A percentile compares a stretch with the other conserved stretches of the same genome.
phyloP scores from a whole-genome alignment of 2,113 vertebrate genomes.

The Lethenteron reissneri region DNA sequence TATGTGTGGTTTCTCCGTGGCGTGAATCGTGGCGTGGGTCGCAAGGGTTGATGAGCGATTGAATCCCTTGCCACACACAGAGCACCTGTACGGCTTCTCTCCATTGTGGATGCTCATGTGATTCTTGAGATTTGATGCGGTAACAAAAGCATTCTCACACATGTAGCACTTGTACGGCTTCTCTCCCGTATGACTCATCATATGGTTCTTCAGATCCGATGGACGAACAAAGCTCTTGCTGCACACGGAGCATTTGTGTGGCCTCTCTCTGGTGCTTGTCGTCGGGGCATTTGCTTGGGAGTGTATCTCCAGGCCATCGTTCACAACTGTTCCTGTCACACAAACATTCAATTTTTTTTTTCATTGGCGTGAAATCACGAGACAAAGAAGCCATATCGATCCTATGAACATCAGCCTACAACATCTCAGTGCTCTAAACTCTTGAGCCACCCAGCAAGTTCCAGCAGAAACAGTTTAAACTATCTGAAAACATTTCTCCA shows the following conservation, averaged over 20 bases:
- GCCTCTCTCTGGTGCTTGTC: background rate
- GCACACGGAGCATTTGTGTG: constrained; percentile 1
- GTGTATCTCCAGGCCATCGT: no score
- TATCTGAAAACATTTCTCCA: no score
- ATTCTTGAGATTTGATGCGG: constrained; percentile 40
- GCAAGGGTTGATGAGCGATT: background rate
- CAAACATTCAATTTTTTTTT: no score
- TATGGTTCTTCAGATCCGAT: background rate
- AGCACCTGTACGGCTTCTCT: constrained; percentile 27
- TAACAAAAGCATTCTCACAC: constrained; percentile 34
- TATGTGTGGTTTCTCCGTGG: background rate
- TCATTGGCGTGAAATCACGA: no score
- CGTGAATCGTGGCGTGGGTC: background rate
- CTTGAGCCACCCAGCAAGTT: no score
- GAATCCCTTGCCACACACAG: constrained; percentile 15
- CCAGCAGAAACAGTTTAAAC: no score
- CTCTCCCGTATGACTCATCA: constrained; percentile 17
- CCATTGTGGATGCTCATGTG: constrained; percentile 35
- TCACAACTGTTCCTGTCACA: no score
- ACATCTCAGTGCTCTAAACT: no score
- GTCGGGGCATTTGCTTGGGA: background rate
- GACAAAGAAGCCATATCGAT: no score
- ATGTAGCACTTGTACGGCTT: constrained; percentile 39
- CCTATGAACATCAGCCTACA: no score
- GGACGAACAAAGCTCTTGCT: background rate